Evolutionary conservation across 2,113 vertebrate species (phyloP), one percentile per base, ranked within the genome.

Genomic region (Cryptomyrus ogoouensis): DNA sequence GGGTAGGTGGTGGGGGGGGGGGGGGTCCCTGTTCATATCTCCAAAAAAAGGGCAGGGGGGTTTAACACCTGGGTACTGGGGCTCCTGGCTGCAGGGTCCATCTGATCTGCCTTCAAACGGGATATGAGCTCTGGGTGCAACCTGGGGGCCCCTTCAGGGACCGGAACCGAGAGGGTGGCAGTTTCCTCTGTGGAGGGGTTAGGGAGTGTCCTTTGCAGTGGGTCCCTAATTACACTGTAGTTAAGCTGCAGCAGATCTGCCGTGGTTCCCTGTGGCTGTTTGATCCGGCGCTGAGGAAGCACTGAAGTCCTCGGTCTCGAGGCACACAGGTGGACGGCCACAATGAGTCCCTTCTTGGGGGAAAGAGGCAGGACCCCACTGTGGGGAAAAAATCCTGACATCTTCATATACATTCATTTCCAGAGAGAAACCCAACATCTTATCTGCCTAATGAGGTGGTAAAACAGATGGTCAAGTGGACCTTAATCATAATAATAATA

Each of bases 131-230:
- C 58, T 87, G 12, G 46, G 91, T 92, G 92, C 92, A 2, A 2
- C 27, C 53, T 88, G 46, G 44, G 83, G 44, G 24, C 47, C 44
- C 10, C 47, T 49, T 86, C 12, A n/a, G 44, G 47, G 83, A 24
- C 50, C 46, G 12, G 44, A 86, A 80, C 74, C 17, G 5, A 80
- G 8, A 47, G 83, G 47, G 46, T 86, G 92, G 92, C 92, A 90
- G 90, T 95, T 96, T 95, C 95, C 94, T 94, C 93, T 93, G 94
- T 94, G 95, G 95, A 94, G 94, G 92, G 92, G 93, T 84, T 77
- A 93, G 83, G 85, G 89, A 52, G 87, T 2, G 42, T 88, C 17
- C 77, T 49, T 84, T 86, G 42, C 21, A 74, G 86, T 49, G 47
- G 21, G 19, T n/a, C n/a, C 42, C 70, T 90, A 58, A 90, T 88